Conservation (phyloP, 2,797 vertebrate genomes). For the Iguana delicatissima region DNA sequence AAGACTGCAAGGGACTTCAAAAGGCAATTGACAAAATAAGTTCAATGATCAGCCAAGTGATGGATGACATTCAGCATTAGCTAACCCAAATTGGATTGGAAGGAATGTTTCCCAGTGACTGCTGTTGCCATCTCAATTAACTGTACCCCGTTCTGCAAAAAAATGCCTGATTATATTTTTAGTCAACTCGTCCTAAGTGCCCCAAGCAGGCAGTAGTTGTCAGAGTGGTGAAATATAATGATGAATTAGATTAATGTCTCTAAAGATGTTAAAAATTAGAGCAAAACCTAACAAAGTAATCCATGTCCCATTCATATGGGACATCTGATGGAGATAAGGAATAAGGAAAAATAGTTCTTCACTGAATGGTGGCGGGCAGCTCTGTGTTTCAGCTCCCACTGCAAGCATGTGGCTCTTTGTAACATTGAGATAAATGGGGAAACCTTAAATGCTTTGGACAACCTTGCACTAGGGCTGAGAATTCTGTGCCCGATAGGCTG, state of each 20-base stretch:
- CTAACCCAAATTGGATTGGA: constrained; percentile 42
- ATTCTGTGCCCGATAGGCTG: no score
- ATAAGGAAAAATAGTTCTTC: neutral
- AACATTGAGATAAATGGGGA: neutral
- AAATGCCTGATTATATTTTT: constrained; percentile 28
- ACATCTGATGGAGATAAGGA: neutral
- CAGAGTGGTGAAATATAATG: constrained; percentile 27
- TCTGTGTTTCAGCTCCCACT: no score
- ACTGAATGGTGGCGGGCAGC: no score
- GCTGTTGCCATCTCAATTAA: constrained; percentile 44
- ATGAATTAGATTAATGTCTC: constrained; percentile 27
- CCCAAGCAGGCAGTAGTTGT: constrained; percentile 11
- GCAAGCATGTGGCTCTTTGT: neutral
- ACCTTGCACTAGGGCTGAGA: neutral
- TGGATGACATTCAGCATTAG: constrained; percentile 45
- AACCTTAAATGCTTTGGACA: neutral
- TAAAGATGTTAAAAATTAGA: constrained; percentile 39
- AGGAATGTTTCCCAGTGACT: constrained; percentile 30
- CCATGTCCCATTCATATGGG: neutral
- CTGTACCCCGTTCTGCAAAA: constrained; percentile 40
- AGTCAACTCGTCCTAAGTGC: constrained; percentile 47
- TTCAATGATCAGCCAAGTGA: constrained; percentile 20
- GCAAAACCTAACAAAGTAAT: constrained; percentile 18
- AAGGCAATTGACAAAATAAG: constrained; percentile 20
- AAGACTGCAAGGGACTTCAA: constrained; percentile 13